A percentile compares a stretch with the other conserved stretches of the same genome.
Conservation (phyloP, 2,113 vertebrate species). For the Lanius collurio region DNA sequence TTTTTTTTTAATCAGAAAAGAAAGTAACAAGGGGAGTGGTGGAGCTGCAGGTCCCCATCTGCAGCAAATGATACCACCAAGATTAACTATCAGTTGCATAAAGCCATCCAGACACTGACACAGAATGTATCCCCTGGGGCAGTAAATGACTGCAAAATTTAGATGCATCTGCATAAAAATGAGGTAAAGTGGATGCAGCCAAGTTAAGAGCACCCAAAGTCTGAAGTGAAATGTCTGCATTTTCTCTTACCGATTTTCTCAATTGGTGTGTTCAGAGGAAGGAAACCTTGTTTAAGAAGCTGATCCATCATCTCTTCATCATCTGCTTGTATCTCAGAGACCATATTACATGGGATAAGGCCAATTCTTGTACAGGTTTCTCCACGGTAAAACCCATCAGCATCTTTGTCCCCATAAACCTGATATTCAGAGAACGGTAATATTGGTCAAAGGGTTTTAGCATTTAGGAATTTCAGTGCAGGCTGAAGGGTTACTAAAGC, state of each 20-base stretch:
- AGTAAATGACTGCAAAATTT: neutral
- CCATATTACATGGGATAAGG: conserved; percentile 98
- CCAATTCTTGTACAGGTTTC: conserved; percentile 87
- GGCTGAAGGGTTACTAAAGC: neutral
- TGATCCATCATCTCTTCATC: conserved; percentile 95
- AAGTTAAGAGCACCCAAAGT: neutral
- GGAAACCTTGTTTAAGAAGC: conserved; percentile 94
- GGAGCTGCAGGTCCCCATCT: neutral
- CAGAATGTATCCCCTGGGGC: neutral
- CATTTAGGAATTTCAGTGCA: neutral
- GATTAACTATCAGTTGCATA: neutral
- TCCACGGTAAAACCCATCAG: conserved; percentile 93
- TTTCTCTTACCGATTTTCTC: conserved; percentile 86
- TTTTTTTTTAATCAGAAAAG: neutral
- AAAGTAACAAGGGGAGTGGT: neutral
- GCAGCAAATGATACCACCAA: neutral
- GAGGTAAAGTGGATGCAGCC: neutral
- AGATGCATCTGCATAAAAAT: neutral
- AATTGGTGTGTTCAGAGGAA: conserved; percentile 93
- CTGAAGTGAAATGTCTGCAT: fast-evolving
- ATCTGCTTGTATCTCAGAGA: conserved; percentile 95
- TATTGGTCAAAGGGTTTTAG: neutral
- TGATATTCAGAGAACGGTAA: neutral
- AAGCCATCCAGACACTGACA: neutral
- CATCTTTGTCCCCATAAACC: conserved; percentile 96